These are phyloP conservation scores for Phasia obesa DNA, from an alignment of 2,888 invertebrate genomes.

Conservation along the genomic window DNA sequence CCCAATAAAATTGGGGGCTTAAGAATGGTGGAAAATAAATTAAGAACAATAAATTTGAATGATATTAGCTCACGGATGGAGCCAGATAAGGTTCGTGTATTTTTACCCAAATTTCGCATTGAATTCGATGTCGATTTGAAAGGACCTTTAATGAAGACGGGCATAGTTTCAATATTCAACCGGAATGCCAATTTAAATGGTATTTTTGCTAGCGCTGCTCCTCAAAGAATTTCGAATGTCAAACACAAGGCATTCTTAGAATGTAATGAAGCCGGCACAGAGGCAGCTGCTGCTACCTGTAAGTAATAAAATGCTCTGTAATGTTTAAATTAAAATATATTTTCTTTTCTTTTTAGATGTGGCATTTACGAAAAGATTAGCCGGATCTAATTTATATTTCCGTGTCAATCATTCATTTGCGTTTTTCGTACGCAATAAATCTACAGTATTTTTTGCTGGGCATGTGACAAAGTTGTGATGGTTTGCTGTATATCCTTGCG, in stretches of 20 bases:
- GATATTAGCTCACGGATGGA: too few species aligned
- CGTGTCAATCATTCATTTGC: conserved; percentile 80
- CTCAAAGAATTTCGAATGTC: conserved; percentile 87
- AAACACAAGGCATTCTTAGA: conserved; percentile 93
- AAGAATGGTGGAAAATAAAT: too few species aligned
- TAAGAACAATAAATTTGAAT: too few species aligned
- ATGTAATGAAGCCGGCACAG: conserved; percentile 94
- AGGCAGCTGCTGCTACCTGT: conserved; percentile 92
- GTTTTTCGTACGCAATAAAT: conserved; percentile 76
- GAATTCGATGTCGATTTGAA: too few species aligned
- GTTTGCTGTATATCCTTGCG: too few species aligned
- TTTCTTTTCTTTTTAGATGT: conserved; percentile 72
- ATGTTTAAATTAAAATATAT: neutral
- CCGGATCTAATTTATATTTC: conserved; percentile 66
- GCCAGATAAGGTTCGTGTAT: too few species aligned
- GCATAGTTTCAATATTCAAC: too few species aligned
- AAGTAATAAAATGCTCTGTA: conserved; percentile 56
- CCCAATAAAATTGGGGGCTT: too few species aligned
- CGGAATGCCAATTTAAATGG: conserved; percentile 87
- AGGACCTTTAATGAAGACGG: too few species aligned
- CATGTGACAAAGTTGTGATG: conserved; percentile 73
- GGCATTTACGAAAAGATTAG: conserved; percentile 70
- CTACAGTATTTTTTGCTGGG: conserved; percentile 77
- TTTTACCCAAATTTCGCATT: too few species aligned
- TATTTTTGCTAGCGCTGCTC: conserved; percentile 83